phyloP scores from a whole-genome alignment of 2,888 invertebrate species.

The Thereva nobilitata region DNA sequence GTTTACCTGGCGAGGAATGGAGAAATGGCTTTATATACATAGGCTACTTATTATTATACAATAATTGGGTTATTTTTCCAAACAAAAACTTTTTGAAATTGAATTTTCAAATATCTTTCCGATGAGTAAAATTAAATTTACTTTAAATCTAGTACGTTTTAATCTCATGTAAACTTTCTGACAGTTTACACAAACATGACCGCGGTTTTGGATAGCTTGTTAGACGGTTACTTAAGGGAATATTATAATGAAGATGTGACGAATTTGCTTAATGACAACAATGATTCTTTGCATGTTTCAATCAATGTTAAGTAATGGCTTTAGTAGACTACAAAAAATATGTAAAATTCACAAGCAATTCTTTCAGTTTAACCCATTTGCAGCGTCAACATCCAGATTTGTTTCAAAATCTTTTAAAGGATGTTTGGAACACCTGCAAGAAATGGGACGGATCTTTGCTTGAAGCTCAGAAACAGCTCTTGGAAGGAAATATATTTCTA shows the following conservation, averaged over 20 bases:
- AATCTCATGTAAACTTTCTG: neutral
- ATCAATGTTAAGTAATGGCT: conserved; percentile 71
- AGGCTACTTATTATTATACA: too few relatives aligned
- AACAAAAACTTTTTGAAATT: too few relatives aligned
- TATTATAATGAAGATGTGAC: conserved; percentile 67
- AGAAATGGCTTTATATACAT: too few relatives aligned
- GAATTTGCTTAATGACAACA: conserved; percentile 64
- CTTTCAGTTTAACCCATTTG: conserved; percentile 39
- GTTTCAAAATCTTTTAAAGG: conserved; percentile 69
- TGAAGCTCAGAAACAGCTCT: conserved; percentile 64
- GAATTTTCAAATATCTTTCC: too few relatives aligned
- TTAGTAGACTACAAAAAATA: neutral
- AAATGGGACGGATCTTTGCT: conserved; percentile 67
- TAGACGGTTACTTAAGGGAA: conserved; percentile 63
- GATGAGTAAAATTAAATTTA: too few relatives aligned
- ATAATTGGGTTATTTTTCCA: too few relatives aligned
- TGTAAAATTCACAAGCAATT: neutral
- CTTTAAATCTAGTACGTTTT: neutral
- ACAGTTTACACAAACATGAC: neutral
- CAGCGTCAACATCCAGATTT: conserved; percentile 65
- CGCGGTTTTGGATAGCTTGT: neutral
- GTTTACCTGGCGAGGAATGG: too few relatives aligned
- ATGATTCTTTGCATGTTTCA: conserved; percentile 66
- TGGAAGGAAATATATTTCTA: conserved; percentile 57
- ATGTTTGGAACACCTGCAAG: conserved; percentile 66